These are phyloP conservation scores for Apodemia hepburni DNA, from an alignment of 2,888 invertebrate species.

Conservation along the genomic window DNA sequence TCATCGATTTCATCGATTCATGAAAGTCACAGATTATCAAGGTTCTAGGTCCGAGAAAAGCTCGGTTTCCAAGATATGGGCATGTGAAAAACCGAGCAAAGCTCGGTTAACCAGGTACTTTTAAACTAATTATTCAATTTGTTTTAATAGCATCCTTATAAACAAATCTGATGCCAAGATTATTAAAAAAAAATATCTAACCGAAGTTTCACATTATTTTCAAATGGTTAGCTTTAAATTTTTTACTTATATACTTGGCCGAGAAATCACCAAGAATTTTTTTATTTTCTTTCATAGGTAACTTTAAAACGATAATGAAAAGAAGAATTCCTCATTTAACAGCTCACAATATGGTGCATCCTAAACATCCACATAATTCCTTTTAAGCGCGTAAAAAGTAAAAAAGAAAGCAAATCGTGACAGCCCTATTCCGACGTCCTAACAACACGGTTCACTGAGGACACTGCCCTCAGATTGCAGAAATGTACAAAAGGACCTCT, in stretches of 20 bases:
- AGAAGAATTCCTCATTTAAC: slow-evolving; percentile 12
- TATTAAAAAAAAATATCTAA: too few relatives aligned
- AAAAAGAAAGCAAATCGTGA: slow-evolving; percentile 55
- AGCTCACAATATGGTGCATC: slow-evolving; percentile 14
- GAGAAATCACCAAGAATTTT: not conserved
- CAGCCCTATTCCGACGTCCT: slow-evolving; percentile 62
- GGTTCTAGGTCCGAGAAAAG: too few relatives aligned
- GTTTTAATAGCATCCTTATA: too few relatives aligned
- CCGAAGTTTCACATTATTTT: too few relatives aligned
- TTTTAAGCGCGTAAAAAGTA: slow-evolving; percentile 33
- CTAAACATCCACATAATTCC: slow-evolving; percentile 26
- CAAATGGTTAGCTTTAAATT: too few relatives aligned
- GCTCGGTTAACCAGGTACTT: too few relatives aligned
- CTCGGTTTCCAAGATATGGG: too few relatives aligned
- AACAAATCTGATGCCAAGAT: too few relatives aligned
- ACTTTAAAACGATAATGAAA: slow-evolving; percentile 10
- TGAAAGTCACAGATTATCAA: too few relatives aligned
- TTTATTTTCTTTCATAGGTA: not conserved
- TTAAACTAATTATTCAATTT: too few relatives aligned
- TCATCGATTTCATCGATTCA: too few relatives aligned
- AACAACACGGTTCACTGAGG: slow-evolving; percentile 64
- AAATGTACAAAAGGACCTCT: slow-evolving; percentile 38
- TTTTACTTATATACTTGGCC: not conserved
- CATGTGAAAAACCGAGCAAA: too few relatives aligned
- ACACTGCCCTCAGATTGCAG: slow-evolving; percentile 59